Percentiles rank a stretch among this genome's conserved stretches.
Evolutionary conservation across 2,888 invertebrate species (phyloP).

Genomic region (Mycalesis mineus): DNA sequence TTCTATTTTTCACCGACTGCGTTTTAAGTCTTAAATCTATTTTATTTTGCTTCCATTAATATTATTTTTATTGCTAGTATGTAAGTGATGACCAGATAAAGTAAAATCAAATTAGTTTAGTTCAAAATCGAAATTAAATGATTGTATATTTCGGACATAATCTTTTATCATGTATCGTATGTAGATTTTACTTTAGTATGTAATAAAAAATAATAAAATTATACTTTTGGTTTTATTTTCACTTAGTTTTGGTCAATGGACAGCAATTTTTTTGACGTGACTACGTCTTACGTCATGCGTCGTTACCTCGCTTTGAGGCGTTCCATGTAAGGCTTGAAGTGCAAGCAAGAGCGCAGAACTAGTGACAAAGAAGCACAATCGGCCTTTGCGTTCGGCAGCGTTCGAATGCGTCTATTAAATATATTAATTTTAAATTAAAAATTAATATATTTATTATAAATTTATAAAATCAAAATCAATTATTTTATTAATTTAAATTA

Average conservation of each 20-base stretch:
- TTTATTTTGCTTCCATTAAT: conserved; percentile 64
- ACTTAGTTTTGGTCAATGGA: not conserved
- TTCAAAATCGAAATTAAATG: conserved; percentile 62
- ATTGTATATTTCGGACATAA: conserved; percentile 72
- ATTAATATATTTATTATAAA: too few relatives aligned
- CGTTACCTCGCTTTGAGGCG: too few relatives aligned
- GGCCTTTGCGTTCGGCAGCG: too few relatives aligned
- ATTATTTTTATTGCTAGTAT: conserved; percentile 51
- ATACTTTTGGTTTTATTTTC: not conserved
- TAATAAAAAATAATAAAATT: conserved; percentile 43
- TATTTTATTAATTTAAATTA: too few relatives aligned
- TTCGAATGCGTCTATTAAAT: too few relatives aligned
- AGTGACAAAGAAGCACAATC: too few relatives aligned
- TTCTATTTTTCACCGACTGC: conserved; percentile 41
- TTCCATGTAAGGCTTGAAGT: too few relatives aligned
- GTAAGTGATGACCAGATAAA: conserved; percentile 53
- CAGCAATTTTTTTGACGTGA: too few relatives aligned
- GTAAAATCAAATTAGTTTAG: conserved; percentile 64
- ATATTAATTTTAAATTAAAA: too few relatives aligned
- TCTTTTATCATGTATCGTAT: conserved; percentile 62
- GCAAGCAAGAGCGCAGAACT: too few relatives aligned
- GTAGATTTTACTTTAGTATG: conserved; percentile 53
- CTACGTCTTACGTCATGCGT: too few relatives aligned
- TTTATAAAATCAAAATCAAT: too few relatives aligned
- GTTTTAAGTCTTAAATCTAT: conserved; percentile 35